Evolutionary conservation across 2,113 vertebrate species (phyloP), one percentile per base, ranked within the genome.

Genomic region (Tychaedon coryphoeus): DNA sequence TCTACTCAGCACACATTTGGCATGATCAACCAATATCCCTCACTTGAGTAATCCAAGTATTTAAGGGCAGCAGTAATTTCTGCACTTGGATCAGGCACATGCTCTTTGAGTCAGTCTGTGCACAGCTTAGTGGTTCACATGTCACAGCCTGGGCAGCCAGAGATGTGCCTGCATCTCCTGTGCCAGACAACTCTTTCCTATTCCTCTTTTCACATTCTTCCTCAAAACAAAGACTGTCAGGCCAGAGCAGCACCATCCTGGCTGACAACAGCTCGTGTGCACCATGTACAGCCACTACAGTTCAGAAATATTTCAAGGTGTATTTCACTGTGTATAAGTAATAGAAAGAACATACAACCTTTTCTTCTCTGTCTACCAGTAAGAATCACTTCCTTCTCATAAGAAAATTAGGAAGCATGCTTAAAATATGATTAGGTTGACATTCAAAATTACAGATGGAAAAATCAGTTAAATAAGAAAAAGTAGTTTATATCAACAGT

Each of bases 331-430:
- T 85, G 75, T 72, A 82, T 31, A 83, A 92, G 40, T 42, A 88
- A 78, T 2, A 95, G 71, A 94, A 97, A 96, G 86, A 88, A 71
- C 14, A 79, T 2, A 45, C 14, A 58, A 79, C 16, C 34, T 86
- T 83, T 76, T 90, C 58, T 91, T 82, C 40, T 47, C 45, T 70
- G 28, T 57, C 29, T 86, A 67, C 45, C 38, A 90, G 70, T 72
- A 94, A 83, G 48, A 79, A 86, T 45, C 66, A 51, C 19, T 33
- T 84, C 43, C 57, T 79, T 76, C 47, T 47, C 24, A 2, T 20
- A 43, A 76, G 22, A 36, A 77, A 88, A 86, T 64, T 31, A 88
- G 33, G 38, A 93, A 90, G 10, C 20, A 18, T 6, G 11, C 50
- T 92, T 86, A 69, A 72, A 76, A 88, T 47, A 1, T 20, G 19